Conservation (phyloP, 2,113 vertebrate genomes). For the Athene cunicularia region DNA sequence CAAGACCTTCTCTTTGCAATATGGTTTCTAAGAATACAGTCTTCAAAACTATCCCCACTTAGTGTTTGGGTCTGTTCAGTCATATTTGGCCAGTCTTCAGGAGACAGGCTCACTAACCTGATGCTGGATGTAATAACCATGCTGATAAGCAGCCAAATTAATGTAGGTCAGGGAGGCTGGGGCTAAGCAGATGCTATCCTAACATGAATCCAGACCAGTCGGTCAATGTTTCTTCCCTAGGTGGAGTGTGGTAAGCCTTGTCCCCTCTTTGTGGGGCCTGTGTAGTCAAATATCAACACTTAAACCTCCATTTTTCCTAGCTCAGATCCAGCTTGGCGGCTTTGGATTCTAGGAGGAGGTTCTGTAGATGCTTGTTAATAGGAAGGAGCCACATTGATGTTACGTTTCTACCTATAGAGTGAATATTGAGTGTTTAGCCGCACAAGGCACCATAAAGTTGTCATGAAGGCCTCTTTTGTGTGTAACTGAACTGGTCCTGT, state of each 20-base stretch:
- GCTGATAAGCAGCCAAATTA: not conserved
- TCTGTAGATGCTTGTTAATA: not conserved
- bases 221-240: rapidly evolving
- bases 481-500: not conserved
- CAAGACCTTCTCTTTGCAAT: not conserved
- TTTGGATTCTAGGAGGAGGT: not conserved
- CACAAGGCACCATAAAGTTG: not conserved
- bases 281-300: not conserved
- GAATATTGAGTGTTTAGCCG: not conserved
- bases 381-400: not conserved
- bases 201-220: not conserved
- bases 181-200: not conserved
- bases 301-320: not conserved
- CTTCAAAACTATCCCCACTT: not conserved
- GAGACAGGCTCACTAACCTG: not conserved
- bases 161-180: not conserved
- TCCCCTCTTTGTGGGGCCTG: not conserved
- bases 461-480: not conserved
- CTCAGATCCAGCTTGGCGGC: not conserved
- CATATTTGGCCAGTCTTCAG: not conserved
- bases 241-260: not conserved
- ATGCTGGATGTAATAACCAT: not conserved
- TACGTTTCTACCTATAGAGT: not conserved
- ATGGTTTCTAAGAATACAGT: not conserved
- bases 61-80: not conserved